Evolutionary conservation across 1,140 invertebrate species (phyloP).

Genomic region (Campoletis sonorensis): DNA sequence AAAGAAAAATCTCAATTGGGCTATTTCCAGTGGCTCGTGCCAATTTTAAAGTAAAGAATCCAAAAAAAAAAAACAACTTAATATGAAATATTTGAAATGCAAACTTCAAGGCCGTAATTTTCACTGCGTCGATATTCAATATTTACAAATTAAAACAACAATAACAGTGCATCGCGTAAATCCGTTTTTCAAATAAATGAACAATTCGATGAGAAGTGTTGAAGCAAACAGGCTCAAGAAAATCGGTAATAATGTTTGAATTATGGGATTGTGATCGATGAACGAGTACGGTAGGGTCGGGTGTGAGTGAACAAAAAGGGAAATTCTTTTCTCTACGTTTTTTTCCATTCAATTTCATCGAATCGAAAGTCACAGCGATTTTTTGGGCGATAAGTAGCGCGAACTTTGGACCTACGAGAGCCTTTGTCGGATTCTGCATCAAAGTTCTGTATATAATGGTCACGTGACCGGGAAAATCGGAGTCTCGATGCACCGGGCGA

Average conservation of each 20-base stretch:
- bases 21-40: too few species aligned
- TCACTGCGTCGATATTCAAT: too few species aligned
- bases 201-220: neutral
- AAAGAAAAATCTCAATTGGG: too few species aligned
- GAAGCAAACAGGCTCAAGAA: slow-evolving; percentile 15
- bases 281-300: too few species aligned
- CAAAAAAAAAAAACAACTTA: too few species aligned
- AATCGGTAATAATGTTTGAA: slow-evolving; percentile 2
- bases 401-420: slow-evolving; percentile 47
- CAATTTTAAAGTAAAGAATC: too few species aligned
- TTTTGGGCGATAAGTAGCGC: slow-evolving; percentile 42
- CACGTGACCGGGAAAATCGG: slow-evolving; percentile 4
- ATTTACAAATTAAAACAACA: too few species aligned
- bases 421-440: slow-evolving; percentile 25
- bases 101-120: too few species aligned
- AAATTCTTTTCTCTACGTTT: neutral
- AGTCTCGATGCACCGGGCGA: neutral
- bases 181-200: too few species aligned
- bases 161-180: too few species aligned
- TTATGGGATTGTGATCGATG: slow-evolving; percentile 38
- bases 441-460: neutral
- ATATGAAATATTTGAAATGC: too few species aligned
- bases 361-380: slow-evolving; percentile 2
- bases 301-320: too few species aligned
- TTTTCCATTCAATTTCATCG: slow-evolving; percentile 8